Evolutionary conservation across 35 echinoderm and acorn worm species (phyloP), one percentile per base, ranked within the genome.

Genomic region (Lytechinus pictus): DNA sequence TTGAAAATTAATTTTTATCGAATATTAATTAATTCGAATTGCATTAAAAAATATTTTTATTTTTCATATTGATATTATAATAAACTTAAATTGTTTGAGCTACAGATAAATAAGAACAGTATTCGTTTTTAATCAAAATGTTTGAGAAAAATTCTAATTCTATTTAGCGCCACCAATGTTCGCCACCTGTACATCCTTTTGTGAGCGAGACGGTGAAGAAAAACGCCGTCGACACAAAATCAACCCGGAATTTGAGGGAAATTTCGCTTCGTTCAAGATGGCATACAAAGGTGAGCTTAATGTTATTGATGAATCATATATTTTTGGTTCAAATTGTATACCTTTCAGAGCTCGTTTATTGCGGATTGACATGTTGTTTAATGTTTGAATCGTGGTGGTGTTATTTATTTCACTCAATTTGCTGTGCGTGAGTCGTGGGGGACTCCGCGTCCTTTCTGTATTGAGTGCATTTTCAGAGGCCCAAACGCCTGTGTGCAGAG

Each of bases 101-200:
- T 6, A 24, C 4, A 79, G 24, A 79, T 24, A 24, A n/a, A 5
- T 79, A 79, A 79, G 4, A 79, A 79, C 0, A 79, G 0, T 79
- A 79, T 79, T 4, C n/a, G 21, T 79, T 16, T 79, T 24, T 79
- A 7, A n/a, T 79, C 66, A 19, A 54, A 52, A 90, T 44, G 7
- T 54, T 54, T 52, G 29, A 21, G 10, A 90, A 90, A 90, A 90
- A 13, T 44, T 33, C 88, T 90, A 90, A 90, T 52, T 54, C 9
- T 90, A 90, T 90, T 52, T 90, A 90, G 88, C 88, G 88, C 88
- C 88, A 90, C 88, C 88, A 90, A 90, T 54, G 88, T 90, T 90
- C 88, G 28, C 28, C 88, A 44, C 28, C 88, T 10, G 14, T n/a
- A 44, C 52, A 54, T 24, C 29, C 52, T 90, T 90, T 90, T 90